Evolutionary conservation across 2,113 vertebrate genomes (phyloP), one percentile per base, ranked within the genome.

Genomic region (Lycaon pictus): DNA sequence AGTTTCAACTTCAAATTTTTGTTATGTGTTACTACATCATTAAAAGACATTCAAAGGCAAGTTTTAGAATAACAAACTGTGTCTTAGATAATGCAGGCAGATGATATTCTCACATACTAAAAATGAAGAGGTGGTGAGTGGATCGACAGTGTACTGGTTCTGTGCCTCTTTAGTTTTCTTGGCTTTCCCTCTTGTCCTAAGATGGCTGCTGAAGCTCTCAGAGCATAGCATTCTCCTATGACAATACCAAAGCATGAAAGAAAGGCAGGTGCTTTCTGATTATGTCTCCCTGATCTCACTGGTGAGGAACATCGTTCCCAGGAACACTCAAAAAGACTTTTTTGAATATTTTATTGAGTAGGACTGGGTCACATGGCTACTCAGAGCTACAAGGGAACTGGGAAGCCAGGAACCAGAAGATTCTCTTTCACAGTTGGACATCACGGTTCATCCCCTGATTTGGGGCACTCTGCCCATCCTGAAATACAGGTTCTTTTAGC

Each of bases 1-100:
- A 53, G 20, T 56, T 84, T 88, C 58, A 81, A 74, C 63, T 43
- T 95, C 77, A 95, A 53, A 69, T 88, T 93, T 89, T 96, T 80
- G 5, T 80, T 93, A 43, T 27, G 65, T 95, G 58, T 86, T 88
- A 22, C 22, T 79, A n/a, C 1, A 43, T 72, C 29, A 2, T 60
- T 92, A 92, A 60, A 84, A 69, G 55, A 60, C 25, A 16, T 48
- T 93, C 25, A 13, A 23, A 89, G 83, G 77, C 53, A 88, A 77
- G 58, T 81, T 29, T 74, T 92, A 76, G 67, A 55, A 83, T 56
- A 86, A 93, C 11, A 13, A 93, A 79, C 62, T 67, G 23, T 63
- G 91, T 25, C 76, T 91, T 90, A 81, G 43, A 27, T 94, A 93
- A 86, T 72, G 27, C 27, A 90, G 22, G 10, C 3, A 65, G 87